Conservation (phyloP, 23 tunicate species). For the Trididemnum miniatum region DNA sequence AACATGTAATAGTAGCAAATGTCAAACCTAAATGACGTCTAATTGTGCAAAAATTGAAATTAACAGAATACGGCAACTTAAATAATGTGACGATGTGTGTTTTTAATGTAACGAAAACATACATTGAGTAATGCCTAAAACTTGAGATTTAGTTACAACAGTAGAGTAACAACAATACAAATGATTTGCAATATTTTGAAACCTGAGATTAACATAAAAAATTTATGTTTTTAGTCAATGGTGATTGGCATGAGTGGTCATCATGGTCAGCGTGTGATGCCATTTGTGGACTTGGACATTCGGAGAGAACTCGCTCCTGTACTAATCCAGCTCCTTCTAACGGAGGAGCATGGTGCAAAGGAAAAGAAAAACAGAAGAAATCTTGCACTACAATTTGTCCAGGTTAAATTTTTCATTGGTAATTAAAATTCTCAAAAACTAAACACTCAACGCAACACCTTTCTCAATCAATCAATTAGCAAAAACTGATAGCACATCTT, state of each 20-base stretch:
- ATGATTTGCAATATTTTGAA: too few relatives aligned
- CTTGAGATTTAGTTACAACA: too few relatives aligned
- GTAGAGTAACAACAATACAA: too few relatives aligned
- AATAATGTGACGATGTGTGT: too few relatives aligned
- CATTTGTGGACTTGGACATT: conserved; percentile 47
- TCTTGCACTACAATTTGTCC: conserved; percentile 43
- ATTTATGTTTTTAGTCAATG: conserved; percentile 51
- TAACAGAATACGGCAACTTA: too few relatives aligned
- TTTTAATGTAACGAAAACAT: too few relatives aligned
- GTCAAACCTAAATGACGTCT: too few relatives aligned
- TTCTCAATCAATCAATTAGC: background rate
- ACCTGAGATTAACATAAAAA: too few relatives aligned
- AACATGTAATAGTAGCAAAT: too few relatives aligned
- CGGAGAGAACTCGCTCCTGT: conserved; percentile 35
- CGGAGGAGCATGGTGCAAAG: conserved; percentile 43
- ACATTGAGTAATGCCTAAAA: too few relatives aligned
- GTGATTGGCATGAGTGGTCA: conserved; percentile 46
- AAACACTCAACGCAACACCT: background rate
- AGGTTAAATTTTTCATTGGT: background rate
- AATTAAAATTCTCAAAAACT: background rate
- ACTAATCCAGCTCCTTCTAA: conserved; percentile 44
- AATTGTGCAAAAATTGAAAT: too few relatives aligned
- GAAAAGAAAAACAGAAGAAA: conserved; percentile 15
- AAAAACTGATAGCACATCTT: background rate
- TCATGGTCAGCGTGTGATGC: conserved; percentile 41